Conservation (phyloP, 2,888 invertebrate genomes). For the Acrocyrtus sp. region DNA sequence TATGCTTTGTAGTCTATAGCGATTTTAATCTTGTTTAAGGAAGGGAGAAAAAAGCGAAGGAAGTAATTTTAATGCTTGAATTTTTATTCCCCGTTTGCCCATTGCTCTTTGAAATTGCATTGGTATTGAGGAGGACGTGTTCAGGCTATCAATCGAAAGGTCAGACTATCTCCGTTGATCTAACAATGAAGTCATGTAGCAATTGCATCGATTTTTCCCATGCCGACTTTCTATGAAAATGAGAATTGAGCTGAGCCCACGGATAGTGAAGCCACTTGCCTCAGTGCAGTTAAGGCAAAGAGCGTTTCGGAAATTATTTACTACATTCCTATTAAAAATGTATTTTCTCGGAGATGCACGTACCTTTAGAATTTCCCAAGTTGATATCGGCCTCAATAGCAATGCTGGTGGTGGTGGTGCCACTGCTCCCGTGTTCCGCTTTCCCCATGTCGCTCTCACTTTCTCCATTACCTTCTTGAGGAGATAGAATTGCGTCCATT, state of each 20-base stretch:
- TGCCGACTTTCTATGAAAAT: background rate
- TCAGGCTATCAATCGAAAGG: no score
- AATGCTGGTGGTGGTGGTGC: background rate
- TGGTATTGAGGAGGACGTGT: no score
- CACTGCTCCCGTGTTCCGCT: conserved; percentile 27
- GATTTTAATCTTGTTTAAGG: no score
- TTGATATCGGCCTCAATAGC: conserved; percentile 21
- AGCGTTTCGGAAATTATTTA: conserved; percentile 27
- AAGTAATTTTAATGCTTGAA: no score
- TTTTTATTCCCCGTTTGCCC: no score
- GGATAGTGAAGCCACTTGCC: background rate
- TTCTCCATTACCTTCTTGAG: conserved; percentile 36
- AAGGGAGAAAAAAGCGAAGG: no score
- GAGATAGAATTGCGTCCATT: conserved; percentile 41
- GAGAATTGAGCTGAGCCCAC: no score
- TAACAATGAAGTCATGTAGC: background rate
- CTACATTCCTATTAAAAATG: no score
- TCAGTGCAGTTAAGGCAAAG: background rate
- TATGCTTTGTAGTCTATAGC: no score
- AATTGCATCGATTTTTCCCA: background rate
- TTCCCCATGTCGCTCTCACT: conserved; percentile 33
- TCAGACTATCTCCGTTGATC: no score
- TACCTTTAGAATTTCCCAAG: conserved; percentile 43
- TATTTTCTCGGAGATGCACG: conserved; percentile 17
- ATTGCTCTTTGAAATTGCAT: no score